phyloP scores from a whole-genome alignment of 2,888 invertebrate species.

The Troides oblongomaculatus region DNA sequence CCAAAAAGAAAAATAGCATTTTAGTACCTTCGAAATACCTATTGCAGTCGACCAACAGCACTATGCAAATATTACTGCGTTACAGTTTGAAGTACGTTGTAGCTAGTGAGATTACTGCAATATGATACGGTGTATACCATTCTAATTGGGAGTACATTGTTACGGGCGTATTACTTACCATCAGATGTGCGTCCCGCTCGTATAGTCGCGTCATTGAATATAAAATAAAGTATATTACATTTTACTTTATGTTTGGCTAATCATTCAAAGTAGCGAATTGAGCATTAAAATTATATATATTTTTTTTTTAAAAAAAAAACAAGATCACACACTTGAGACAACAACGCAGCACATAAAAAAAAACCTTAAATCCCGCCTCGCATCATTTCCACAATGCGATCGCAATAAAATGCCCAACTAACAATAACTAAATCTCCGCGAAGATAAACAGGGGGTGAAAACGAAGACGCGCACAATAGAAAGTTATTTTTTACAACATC shows the following conservation, averaged over 20 bases:
- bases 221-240: too few relatives aligned
- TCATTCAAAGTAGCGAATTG: constrained; percentile 20
- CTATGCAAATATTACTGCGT: too few relatives aligned
- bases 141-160: too few relatives aligned
- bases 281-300: constrained; percentile 1
- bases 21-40: too few relatives aligned
- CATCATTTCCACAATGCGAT: constrained; percentile 32
- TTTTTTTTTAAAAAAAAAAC: constrained; percentile 10
- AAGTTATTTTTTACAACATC: constrained; percentile 32
- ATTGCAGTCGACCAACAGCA: too few relatives aligned
- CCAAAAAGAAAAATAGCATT: too few relatives aligned
- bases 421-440: constrained; percentile 38
- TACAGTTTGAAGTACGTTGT: too few relatives aligned
- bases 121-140: too few relatives aligned
- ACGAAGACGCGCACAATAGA: constrained; percentile 33
- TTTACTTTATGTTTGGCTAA: constrained; percentile 10
- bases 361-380: constrained; percentile 31
- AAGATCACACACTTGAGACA: constrained; percentile 34
- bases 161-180: too few relatives aligned
- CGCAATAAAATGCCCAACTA: constrained; percentile 31
- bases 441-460: constrained; percentile 36
- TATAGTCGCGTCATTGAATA: too few relatives aligned
- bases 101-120: too few relatives aligned
- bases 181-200: too few relatives aligned
- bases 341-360: constrained; percentile 31